phyloP scores from a whole-genome alignment of 2,888 invertebrate genomes.

The Perizoma affinitatum region DNA sequence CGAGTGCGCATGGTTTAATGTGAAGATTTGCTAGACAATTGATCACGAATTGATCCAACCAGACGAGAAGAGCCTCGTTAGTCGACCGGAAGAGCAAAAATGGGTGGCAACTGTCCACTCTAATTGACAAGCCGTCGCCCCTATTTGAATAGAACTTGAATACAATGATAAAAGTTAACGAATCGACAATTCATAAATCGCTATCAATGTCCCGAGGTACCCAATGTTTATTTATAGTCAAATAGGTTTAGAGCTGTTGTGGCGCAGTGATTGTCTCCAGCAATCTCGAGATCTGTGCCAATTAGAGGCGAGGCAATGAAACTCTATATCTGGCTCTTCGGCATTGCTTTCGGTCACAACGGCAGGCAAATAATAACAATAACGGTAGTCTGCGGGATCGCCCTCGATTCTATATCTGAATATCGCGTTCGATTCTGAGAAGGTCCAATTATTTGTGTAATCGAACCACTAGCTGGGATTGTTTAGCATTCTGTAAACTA shows the following conservation, averaged over 20 bases:
- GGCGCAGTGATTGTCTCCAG: conserved; percentile 32
- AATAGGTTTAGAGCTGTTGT: conserved; percentile 26
- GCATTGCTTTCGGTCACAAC: conserved; percentile 31
- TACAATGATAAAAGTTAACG: conserved; percentile 37
- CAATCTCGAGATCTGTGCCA: conserved; percentile 38
- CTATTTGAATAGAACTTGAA: conserved; percentile 34
- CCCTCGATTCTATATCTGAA: conserved; percentile 51
- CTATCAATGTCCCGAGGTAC: conserved; percentile 4
- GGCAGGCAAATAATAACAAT: conserved; percentile 57
- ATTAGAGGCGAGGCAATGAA: conserved; percentile 39
- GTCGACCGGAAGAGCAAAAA: conserved; percentile 30
- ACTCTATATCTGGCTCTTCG: conserved; percentile 28
- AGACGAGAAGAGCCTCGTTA: conserved; percentile 34
- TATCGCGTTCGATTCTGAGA: conserved; percentile 45
- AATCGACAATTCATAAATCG: conserved; percentile 36
- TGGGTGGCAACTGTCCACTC: conserved; percentile 25
- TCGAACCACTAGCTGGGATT: conserved; percentile 21
- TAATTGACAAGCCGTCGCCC: conserved; percentile 36
- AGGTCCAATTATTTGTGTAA: conserved; percentile 35
- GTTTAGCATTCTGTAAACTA: conserved; percentile 16
- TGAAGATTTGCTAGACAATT: conserved; percentile 13
- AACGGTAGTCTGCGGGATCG: conserved; percentile 52
- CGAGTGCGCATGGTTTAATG: no score
- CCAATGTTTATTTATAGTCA: conserved; percentile 23
- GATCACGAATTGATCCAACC: conserved; percentile 21